phyloP scores from a whole-genome alignment of 2,113 vertebrate genomes.

The Accipiter virgatus region DNA sequence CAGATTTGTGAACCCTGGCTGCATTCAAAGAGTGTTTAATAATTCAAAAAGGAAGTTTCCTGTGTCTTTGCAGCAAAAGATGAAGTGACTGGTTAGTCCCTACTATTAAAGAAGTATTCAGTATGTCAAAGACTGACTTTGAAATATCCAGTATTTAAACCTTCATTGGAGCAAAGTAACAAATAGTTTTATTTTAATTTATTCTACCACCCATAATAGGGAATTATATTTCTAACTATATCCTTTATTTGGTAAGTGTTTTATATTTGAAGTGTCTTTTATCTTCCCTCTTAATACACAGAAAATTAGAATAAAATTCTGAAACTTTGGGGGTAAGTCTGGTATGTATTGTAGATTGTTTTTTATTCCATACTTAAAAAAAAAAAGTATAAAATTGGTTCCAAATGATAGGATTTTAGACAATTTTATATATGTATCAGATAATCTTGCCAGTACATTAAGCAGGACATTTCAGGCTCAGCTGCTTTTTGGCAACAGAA shows the following conservation, averaged over 20 bases:
- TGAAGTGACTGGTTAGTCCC: background rate
- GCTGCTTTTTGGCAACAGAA: constrained; percentile 18
- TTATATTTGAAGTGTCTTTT: background rate
- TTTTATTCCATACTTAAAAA: background rate
- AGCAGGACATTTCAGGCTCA: background rate
- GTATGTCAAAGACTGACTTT: background rate
- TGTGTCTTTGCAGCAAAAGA: background rate
- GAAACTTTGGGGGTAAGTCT: background rate
- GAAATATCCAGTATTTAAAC: background rate
- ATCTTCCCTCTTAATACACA: background rate
- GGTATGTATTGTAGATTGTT: background rate
- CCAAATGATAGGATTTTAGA: background rate
- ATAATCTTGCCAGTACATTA: constrained; percentile 1
- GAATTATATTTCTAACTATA: background rate
- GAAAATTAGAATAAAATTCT: background rate
- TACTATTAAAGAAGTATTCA: background rate
- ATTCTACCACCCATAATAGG: background rate
- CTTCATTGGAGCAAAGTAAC: background rate
- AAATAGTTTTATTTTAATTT: background rate
- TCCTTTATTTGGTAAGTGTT: background rate
- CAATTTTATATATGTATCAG: background rate
- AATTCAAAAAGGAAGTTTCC: constrained; percentile 52
- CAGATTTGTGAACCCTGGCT: constrained; percentile 39
- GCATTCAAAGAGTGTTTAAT: constrained; percentile 56
- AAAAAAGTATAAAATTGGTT: background rate